Evolutionary conservation across 1,140 invertebrate species (phyloP), one percentile per base, ranked within the genome.

Genomic region (Papilio xuthus): DNA sequence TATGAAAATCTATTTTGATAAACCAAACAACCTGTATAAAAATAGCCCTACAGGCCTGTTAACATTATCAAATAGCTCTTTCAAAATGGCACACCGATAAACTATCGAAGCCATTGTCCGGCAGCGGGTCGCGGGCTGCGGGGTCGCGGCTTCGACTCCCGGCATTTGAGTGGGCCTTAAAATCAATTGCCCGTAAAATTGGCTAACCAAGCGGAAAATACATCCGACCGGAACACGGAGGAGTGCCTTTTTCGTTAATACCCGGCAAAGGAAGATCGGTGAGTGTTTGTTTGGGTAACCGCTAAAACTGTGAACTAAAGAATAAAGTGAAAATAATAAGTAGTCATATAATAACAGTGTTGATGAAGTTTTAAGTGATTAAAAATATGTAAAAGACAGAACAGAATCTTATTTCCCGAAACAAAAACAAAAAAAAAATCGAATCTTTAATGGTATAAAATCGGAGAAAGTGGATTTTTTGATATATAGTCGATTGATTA

Each of bases 161-260:
- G 89, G 85, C 88, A 86, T 90, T 92, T 91, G 86, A 83, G 84
- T 82, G 85, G 82, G 84, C 82, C 86, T 86, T 87, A 89, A 89
- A 90, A 89, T 89, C 92, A 92, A 93, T 93, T 92, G 92, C 86
- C 88, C 90, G 90, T 86, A 82, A 88, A 88, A 92, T 93, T 83
- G 87, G 73, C 88, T 91, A 92, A 92, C 92, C 92, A 93, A 90
- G 80, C 86, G 88, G 87, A 89, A 92, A 92, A 93, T 89, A 91
- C 87, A 90, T 89, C 90, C 89, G 89, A 85, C 89, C 84, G 86
- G 86, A 86, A 89, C 78, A 69, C 72, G 71, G 70, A 60, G 75
- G 73, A 72, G 83, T 81, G 84, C 88, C 88, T 87, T 88, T 89
- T 86, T 86, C 83, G 85, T 79, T 88, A 90, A 89, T 87, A 88